Base-by-base conservation (phyloP, 2,888 invertebrate genomes). In the Synergus laeviventris region DNA sequence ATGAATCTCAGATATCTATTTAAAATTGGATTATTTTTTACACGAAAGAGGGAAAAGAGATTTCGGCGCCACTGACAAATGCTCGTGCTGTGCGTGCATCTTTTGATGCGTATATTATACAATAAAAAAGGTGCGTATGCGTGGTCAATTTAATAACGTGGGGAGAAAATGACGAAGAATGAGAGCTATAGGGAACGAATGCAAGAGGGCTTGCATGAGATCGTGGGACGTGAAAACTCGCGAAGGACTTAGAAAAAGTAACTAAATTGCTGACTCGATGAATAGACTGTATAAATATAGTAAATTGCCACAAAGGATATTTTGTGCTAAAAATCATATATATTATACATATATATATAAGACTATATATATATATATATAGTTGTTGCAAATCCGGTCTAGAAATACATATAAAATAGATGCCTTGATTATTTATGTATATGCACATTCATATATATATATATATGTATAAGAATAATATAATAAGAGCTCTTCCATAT, bases 161-260 rank as follows among this genome's bases (percentile, higher is more conserved):
- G 21, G 39, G 64, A 64, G 14, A 42, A 64, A 36, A 61, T 61
- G 42, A 64, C 39, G 39, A 64, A 64, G 64, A 42, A 64, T 21
- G 24, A 42, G 42, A 64, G n/a, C n/a, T n/a, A n/a, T n/a, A n/a
- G 14, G 36, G 36, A 38, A n/a, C 61, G 64, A 64, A 64, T 64
- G 42, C 64, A 64, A 64, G 39, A 42, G 64, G 64, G 64, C 42
- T 64, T 12, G 21, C 64, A 39, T 64, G 64, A 64, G 39, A 64
- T 64, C 64, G 42, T 64, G 64, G 64, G 64, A 64, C 42, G 64
- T 64, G 64, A 64, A 64, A 39, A 64, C 42, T 64, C 39, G 64
- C 64, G 42, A 64, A 64, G 64, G 62, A 21, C 14, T 42, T 64
- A 64, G 62, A 62, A 62, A 62, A 62, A 62, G 9, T 18, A 45